phyloP scores from a whole-genome alignment of 2,888 invertebrate species.

The Brachyptera putata region DNA sequence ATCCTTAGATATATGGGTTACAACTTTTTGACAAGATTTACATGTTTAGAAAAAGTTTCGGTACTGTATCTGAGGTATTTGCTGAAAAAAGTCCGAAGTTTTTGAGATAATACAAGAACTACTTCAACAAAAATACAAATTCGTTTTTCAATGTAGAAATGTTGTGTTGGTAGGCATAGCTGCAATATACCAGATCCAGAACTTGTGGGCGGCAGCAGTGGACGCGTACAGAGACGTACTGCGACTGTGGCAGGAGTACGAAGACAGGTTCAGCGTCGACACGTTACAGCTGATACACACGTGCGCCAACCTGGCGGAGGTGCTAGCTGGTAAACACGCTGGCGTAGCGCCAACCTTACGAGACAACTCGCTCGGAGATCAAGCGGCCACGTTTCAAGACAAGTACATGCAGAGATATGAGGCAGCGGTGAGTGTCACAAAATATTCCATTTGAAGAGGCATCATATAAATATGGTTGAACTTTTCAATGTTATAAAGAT shows the following conservation, averaged over 20 bases:
- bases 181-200: slow-evolving; percentile 45
- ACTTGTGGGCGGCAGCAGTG: slow-evolving; percentile 40
- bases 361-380: slow-evolving; percentile 48
- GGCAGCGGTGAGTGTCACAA: slow-evolving; percentile 32
- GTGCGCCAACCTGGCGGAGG: slow-evolving; percentile 58
- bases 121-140: too few species aligned
- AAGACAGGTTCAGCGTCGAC: slow-evolving; percentile 54
- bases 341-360: slow-evolving; percentile 50
- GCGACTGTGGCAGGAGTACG: slow-evolving; percentile 47
- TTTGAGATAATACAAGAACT: too few species aligned
- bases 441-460: not conserved
- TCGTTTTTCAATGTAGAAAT: too few species aligned
- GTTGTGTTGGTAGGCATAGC: slow-evolving; percentile 60
- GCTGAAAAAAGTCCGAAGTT: too few species aligned
- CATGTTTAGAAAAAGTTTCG: too few species aligned
- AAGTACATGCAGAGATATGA: slow-evolving; percentile 52
- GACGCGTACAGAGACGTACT: slow-evolving; percentile 59
- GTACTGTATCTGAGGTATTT: too few species aligned
- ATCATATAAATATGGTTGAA: too few species aligned
- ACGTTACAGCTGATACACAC: slow-evolving; percentile 64
- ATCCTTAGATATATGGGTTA: too few species aligned
- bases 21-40: too few species aligned
- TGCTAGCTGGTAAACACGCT: slow-evolving; percentile 44
- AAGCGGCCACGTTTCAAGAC: slow-evolving; percentile 52
- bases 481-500: too few species aligned